Percentiles rank a stretch among this genome's conserved stretches.
Evolutionary conservation across 1,140 invertebrate species (phyloP).

Genomic region (Zophobas morio): DNA sequence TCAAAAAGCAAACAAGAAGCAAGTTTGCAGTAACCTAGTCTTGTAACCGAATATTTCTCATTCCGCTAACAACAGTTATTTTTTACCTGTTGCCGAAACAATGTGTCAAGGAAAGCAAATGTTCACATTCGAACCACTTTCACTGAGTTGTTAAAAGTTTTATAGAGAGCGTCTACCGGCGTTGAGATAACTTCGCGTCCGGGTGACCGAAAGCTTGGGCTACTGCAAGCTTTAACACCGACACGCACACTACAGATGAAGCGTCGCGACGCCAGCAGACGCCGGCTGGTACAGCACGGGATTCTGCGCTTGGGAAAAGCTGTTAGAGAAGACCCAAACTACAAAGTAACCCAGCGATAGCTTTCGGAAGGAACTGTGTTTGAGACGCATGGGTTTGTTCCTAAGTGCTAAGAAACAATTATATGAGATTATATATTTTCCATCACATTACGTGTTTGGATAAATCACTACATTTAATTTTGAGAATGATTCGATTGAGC

Average conservation of each 20-base stretch:
- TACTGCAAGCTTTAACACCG: constrained; percentile 24
- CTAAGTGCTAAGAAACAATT: too few relatives aligned
- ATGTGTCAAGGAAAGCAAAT: background rate
- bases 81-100: constrained; percentile 3
- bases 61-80: background rate
- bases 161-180: background rate
- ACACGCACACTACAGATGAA: constrained; percentile 33
- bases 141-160: constrained; percentile 13
- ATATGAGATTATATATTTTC: too few relatives aligned
- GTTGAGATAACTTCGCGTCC: background rate
- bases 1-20: too few relatives aligned
- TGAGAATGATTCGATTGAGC: too few relatives aligned
- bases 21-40: too few relatives aligned
- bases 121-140: constrained; percentile 11
- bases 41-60: too few relatives aligned
- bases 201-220: constrained; percentile 17
- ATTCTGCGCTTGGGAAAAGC: constrained; percentile 10
- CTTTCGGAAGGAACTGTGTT: background rate
- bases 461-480: too few relatives aligned
- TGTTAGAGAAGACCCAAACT: background rate
- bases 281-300: constrained; percentile 29
- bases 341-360: background rate
- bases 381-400: background rate
- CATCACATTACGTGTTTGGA: too few relatives aligned
- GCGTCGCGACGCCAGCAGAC: constrained; percentile 21